Evolutionary conservation across 2,888 invertebrate genomes (phyloP), one percentile per base, ranked within the genome.

Genomic region (Caenorhabditis imperialis): DNA sequence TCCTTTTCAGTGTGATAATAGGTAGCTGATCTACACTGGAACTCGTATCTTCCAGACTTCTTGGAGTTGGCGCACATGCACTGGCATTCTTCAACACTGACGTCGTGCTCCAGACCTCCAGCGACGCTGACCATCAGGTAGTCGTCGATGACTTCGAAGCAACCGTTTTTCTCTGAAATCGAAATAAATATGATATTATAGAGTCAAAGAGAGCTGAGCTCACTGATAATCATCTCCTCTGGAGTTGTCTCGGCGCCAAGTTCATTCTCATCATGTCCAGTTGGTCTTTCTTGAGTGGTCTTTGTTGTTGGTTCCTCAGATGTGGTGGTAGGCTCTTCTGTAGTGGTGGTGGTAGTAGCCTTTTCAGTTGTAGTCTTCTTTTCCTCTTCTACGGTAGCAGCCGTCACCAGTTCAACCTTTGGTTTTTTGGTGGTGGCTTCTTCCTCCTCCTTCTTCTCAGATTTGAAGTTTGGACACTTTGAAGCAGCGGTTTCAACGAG

Each of bases 21-120:
- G 12, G 85, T 87, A 23, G 86, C 85, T 8, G 88, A 88, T 27
- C 76, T 57, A 45, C 88, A 88, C 45, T 88, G 85, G 80, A 88
- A 86, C n/a, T 81, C 72, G 71, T 86, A 87, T 30, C 82, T 63
- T 33, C 82, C 81, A 4, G 87, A 87, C 12, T 74, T 71, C 60
- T 81, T 76, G 71, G 84, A 85, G 55, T 84, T 85, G 25, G 88
- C 88, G 62, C 88, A 88, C 51, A 84, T 73, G 60, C 88, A 88
- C 61, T 86, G 75, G 72, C 88, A 88, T 27, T 88, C 84, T 44
- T 84, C 85, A 10, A 88, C 33, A 1, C 81, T 69, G 7, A 88
- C 82, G 35, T 84, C 83, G 35, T 83, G 84, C 47, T 88, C 86
- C 0, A 88, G 70, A 6, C 85, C 86, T 5, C 84, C 87, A 23